These are phyloP conservation scores for Diaphora mendica DNA, from an alignment of 2,888 invertebrate species.

Conservation along the genomic window DNA sequence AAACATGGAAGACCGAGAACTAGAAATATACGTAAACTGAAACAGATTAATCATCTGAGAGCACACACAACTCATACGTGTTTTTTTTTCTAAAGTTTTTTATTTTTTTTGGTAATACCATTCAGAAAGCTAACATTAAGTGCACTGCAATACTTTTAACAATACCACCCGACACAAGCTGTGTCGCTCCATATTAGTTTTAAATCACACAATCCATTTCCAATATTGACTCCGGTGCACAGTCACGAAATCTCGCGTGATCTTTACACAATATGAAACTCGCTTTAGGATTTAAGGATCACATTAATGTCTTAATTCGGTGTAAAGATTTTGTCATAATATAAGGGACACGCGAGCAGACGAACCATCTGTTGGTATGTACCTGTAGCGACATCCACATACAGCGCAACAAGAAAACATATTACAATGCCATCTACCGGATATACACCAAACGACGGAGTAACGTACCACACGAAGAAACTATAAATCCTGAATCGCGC, in stretches of 20 bases:
- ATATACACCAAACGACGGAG: no score
- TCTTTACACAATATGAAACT: constrained; percentile 22
- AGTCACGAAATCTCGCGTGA: constrained; percentile 59
- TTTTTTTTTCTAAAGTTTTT: no score
- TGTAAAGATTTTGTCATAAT: neutral
- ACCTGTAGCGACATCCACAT: no score
- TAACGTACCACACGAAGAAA: no score
- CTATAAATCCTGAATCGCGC: no score
- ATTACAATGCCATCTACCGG: no score
- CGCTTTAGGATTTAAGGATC: constrained; percentile 1
- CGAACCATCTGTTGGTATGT: neutral
- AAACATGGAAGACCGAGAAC: no score
- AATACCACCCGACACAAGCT: constrained; percentile 14
- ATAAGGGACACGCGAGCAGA: neutral
- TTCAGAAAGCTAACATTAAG: neutral
- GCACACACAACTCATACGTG: no score
- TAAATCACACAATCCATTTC: constrained; percentile 38
- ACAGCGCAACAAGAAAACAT: no score
- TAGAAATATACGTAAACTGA: no score
- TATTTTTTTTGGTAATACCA: no score
- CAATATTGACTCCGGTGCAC: constrained; percentile 40
- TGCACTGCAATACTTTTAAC: neutral
- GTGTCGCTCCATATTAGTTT: constrained; percentile 22
- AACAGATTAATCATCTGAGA: no score
- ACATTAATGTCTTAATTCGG: constrained; percentile 1